phyloP scores from a whole-genome alignment of 2,113 vertebrate genomes.

The Eudorcas thomsonii region DNA sequence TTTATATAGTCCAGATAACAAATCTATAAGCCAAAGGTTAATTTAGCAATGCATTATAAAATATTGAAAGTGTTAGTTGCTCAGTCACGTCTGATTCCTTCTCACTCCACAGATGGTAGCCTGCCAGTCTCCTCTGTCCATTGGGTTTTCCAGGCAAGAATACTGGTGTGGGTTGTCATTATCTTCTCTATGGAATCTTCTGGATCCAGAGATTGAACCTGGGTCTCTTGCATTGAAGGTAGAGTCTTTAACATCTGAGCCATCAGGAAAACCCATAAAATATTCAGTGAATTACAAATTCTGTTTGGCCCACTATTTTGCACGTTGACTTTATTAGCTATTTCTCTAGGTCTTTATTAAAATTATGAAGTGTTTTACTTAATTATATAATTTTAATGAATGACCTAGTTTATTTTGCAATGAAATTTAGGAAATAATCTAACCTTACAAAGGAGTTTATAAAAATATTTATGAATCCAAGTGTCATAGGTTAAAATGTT shows the following conservation, averaged over 20 bases:
- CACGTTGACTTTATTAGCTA: neutral
- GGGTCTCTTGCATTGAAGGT: neutral
- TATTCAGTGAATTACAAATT: neutral
- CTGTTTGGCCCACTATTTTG: neutral
- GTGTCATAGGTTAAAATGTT: neutral
- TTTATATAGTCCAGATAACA: neutral
- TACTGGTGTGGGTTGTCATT: neutral
- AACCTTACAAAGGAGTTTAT: neutral
- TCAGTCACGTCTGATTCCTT: neutral
- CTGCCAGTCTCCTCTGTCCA: neutral
- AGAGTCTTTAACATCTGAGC: neutral
- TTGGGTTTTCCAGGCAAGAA: neutral
- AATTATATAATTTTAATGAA: neutral
- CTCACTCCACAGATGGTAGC: neutral
- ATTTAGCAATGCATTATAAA: neutral
- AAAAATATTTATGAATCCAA: constrained; percentile 25
- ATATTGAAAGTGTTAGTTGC: neutral
- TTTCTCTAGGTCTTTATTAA: neutral
- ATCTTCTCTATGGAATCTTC: neutral
- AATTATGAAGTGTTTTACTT: neutral
- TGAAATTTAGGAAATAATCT: constrained; percentile 2
- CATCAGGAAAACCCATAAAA: neutral
- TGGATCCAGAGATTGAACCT: neutral
- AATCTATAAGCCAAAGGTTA: constrained; percentile 50
- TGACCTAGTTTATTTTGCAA: neutral